Evolutionary conservation across 2,888 invertebrate genomes (phyloP).

Genomic region (Sialis lutaria): DNA sequence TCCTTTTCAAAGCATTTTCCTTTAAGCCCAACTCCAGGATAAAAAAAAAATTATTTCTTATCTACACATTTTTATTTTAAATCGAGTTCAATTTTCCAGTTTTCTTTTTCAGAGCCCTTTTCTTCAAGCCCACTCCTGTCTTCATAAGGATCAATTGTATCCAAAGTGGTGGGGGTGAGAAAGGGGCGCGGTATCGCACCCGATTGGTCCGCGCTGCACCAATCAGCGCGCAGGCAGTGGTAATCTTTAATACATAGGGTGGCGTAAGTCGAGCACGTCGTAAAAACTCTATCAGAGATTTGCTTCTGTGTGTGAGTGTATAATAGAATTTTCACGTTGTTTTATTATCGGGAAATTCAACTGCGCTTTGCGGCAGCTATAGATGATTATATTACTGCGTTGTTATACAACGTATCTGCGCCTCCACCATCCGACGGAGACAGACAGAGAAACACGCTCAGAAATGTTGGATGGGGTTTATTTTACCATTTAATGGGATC

Average conservation of each 20-base stretch:
- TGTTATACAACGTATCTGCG: no score
- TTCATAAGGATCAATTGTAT: not conserved
- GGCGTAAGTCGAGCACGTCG: not conserved
- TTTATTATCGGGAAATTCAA: not conserved
- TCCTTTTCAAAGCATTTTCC: no score
- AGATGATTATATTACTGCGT: not conserved
- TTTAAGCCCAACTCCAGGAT: no score
- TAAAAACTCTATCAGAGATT: constrained; percentile 2
- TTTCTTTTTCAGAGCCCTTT: no score
- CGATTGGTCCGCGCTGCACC: not conserved
- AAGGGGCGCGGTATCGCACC: not conserved
- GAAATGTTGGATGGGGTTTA: no score
- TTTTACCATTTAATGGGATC: no score
- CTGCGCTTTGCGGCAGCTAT: not conserved
- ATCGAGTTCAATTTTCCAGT: no score
- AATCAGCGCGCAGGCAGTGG: not conserved
- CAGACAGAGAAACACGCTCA: no score
- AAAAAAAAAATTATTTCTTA: no score
- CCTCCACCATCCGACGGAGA: no score
- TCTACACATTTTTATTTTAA: no score
- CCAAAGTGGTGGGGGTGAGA: not conserved
- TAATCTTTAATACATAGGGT: constrained; percentile 3
- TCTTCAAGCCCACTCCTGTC: no score
- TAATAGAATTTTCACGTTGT: not conserved
- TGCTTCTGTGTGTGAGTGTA: not conserved